Conservation (phyloP, 1,140 invertebrate genomes). For the Brachionus koreanus region DNA sequence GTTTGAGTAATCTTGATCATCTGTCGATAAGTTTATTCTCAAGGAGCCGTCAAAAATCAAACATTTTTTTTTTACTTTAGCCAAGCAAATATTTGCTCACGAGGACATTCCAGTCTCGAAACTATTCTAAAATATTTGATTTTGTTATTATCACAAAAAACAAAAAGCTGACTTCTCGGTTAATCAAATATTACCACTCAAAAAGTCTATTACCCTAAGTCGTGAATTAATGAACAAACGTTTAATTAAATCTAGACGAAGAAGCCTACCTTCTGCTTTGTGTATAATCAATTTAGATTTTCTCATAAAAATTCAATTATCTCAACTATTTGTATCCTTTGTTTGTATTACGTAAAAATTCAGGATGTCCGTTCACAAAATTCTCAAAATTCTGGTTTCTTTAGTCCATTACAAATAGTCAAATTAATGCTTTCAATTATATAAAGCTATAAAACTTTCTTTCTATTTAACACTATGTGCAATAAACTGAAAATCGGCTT, state of each 20-base stretch:
- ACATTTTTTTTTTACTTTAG: background rate
- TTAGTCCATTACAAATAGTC: background rate
- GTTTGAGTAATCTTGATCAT: background rate
- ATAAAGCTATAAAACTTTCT: background rate
- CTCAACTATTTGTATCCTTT: background rate
- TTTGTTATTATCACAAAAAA: background rate
- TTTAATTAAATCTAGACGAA: background rate
- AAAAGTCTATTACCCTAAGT: background rate
- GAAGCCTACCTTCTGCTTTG: background rate
- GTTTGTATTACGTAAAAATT: conserved; percentile 33
- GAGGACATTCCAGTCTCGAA: background rate
- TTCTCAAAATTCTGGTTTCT: background rate
- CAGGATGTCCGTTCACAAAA: conserved; percentile 4
- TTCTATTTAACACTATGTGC: background rate
- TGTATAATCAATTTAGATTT: background rate
- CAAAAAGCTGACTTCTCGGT: background rate
- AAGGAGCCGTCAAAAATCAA: background rate
- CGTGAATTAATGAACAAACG: background rate
- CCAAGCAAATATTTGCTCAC: background rate
- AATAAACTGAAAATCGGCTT: background rate
- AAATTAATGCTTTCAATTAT: background rate
- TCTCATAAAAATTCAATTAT: conserved; percentile 1
- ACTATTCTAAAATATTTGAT: background rate
- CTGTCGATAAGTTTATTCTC: background rate
- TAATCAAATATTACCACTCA: background rate